phyloP scores from a whole-genome alignment of 2,888 invertebrate genomes.

The Synergus umbraculus region DNA sequence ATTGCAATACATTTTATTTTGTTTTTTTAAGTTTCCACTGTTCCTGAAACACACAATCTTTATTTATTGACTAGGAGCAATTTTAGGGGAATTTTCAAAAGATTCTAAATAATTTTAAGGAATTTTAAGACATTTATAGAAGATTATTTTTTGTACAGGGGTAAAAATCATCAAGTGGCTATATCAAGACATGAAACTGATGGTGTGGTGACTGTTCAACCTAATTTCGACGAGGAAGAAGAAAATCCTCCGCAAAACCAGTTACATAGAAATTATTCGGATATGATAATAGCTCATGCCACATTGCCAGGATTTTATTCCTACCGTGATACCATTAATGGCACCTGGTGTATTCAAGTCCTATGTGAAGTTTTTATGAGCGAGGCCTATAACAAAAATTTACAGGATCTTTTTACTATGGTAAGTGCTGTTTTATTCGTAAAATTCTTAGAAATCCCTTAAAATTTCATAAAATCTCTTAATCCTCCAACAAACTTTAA shows the following conservation, averaged over 20 bases:
- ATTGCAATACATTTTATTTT: too few relatives aligned
- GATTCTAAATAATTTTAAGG: too few relatives aligned
- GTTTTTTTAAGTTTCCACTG: too few relatives aligned
- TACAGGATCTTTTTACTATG: slow-evolving; percentile 68
- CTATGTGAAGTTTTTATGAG: slow-evolving; percentile 78
- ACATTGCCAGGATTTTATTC: slow-evolving; percentile 79
- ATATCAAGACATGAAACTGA: slow-evolving; percentile 50
- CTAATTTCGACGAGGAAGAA: slow-evolving; percentile 10
- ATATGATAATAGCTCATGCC: slow-evolving; percentile 79
- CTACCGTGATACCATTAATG: slow-evolving; percentile 79
- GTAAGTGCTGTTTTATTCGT: slow-evolving; percentile 55
- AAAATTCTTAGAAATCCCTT: background rate
- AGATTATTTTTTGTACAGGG: slow-evolving; percentile 51
- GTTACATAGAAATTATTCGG: slow-evolving; percentile 75
- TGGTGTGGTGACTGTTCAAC: slow-evolving; percentile 35
- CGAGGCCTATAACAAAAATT: slow-evolving; percentile 63
- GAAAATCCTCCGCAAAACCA: too few relatives aligned
- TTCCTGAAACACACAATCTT: too few relatives aligned
- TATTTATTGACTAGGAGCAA: too few relatives aligned
- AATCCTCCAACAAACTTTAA: too few relatives aligned
- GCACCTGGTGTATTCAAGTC: slow-evolving; percentile 82
- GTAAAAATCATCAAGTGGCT: slow-evolving; percentile 49
- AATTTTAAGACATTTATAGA: too few relatives aligned
- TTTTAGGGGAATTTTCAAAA: too few relatives aligned
- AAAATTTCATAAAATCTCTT: background rate